Conservation (phyloP, 2,797 vertebrate genomes). For the Amblyopsis hoosieri region DNA sequence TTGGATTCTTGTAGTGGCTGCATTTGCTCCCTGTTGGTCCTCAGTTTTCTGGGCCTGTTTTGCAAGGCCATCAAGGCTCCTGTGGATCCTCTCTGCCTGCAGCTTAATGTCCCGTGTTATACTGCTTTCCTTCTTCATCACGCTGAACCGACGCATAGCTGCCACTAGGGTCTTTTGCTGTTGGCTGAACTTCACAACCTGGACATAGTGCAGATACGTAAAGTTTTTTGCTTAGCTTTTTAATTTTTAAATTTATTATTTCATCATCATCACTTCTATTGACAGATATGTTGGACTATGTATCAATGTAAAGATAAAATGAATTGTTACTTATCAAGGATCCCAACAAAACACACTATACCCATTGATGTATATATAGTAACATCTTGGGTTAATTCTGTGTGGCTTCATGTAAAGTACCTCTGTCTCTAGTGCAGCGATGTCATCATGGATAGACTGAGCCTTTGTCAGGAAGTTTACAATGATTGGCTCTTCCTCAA, state of each 20-base stretch:
- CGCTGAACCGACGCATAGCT: constrained; percentile 91
- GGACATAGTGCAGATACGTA: constrained; percentile 4
- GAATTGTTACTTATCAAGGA: no score
- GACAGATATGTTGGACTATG: not conserved
- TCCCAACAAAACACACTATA: no score
- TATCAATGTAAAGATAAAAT: no score
- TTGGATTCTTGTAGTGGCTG: constrained; percentile 83
- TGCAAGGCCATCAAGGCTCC: constrained; percentile 79
- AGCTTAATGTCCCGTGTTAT: constrained; percentile 86
- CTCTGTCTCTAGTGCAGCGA: constrained; percentile 81
- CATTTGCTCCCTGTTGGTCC: constrained; percentile 72
- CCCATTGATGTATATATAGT: no score
- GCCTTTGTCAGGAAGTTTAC: constrained; percentile 86
- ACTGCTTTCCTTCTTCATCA: constrained; percentile 92
- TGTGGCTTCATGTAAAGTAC: constrained; percentile 52
- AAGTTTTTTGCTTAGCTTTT: not conserved
- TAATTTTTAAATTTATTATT: not conserved
- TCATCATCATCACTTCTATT: not conserved
- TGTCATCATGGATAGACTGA: constrained; percentile 83
- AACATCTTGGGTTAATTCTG: no score
- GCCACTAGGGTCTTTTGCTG: constrained; percentile 88
- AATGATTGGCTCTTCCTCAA: constrained; percentile 87
- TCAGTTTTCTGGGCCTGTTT: constrained; percentile 82
- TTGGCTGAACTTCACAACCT: constrained; percentile 83
- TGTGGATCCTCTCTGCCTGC: constrained; percentile 85